Evolutionary conservation across 64 coral and sea anemone genomes (phyloP), one percentile per base, ranked within the genome.

Genomic region (Pocillopora verrucosa): DNA sequence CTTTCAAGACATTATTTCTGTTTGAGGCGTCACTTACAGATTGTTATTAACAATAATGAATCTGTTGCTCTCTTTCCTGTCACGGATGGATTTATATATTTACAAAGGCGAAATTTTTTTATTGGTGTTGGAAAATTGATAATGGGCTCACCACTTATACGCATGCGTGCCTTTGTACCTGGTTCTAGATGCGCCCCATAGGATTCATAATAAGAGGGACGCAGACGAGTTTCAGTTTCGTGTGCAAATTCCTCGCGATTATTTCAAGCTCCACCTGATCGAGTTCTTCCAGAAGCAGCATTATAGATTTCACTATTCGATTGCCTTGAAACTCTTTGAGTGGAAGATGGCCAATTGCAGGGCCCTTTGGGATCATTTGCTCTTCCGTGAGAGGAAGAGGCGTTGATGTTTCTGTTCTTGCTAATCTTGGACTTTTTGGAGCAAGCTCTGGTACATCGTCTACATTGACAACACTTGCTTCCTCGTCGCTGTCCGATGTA

Each of bases 261-360:
- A 98, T 95, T 74, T 98, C 87, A 61, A 98, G 74, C 79, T 98
- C 96, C 78, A 92, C 96, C 74, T 94, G 93, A 74, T 92, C 93
- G 20, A 98, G 77, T 83, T 98, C 96, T 78, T 94, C 93, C 72
- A 98, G 69, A 58, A 98, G 86, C 65, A 98, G 65, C 75, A 98
- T 81, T 88, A 98, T 92, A 22, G 96, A 94, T 78, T 89, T 76
- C 1, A 98, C 72, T 22, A 98, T 86, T 13, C 88, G 89, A 87
- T 92, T 88, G 1, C 90, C 93, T 34, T 35, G 25, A 61, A 92
- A 88, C 61, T 63, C 62, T 34, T 83, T 59, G 5, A 90, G 82
- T 15, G 90, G 90, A 5, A 37, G 76, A 2, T 82, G 70, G 7
- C 86, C 93, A 16, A 77, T n/a, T 11, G 37, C 16, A 26, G 90